phyloP scores from a whole-genome alignment of 2,797 vertebrate species.

The Etheostoma perlongum region DNA sequence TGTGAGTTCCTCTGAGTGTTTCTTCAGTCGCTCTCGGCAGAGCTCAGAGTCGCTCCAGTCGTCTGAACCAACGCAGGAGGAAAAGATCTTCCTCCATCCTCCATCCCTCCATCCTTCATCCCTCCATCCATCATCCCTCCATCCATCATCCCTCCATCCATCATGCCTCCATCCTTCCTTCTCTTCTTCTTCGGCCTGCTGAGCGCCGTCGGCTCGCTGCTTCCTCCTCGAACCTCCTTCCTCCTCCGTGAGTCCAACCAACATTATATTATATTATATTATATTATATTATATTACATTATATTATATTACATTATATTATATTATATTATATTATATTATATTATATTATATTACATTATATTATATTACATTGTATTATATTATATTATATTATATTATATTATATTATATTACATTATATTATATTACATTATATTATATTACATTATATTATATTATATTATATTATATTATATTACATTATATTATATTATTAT shows the following conservation, averaged over 20 bases:
- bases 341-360: too few relatives aligned
- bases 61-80: not conserved
- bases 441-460: too few relatives aligned
- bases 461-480: too few relatives aligned
- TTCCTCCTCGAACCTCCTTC: slow-evolving; percentile 64
- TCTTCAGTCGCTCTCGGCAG: not conserved
- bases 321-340: too few relatives aligned
- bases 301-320: too few relatives aligned
- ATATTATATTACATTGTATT: too few relatives aligned
- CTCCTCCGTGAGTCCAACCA: slow-evolving; percentile 59
- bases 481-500: too few relatives aligned
- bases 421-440: too few relatives aligned
- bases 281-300: too few relatives aligned
- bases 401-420: too few relatives aligned
- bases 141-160: not conserved
- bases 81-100: not conserved
- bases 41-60: not conserved
- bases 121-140: slow-evolving; percentile 39
- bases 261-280: too few relatives aligned
- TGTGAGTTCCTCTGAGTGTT: not conserved
- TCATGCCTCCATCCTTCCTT: slow-evolving; percentile 49
- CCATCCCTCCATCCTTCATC: not conserved
- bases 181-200: slow-evolving; percentile 45
- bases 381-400: too few relatives aligned
- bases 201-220: slow-evolving; percentile 17